Conservation (phyloP, 2,113 vertebrate genomes). For the Tonatia bakeri region DNA sequence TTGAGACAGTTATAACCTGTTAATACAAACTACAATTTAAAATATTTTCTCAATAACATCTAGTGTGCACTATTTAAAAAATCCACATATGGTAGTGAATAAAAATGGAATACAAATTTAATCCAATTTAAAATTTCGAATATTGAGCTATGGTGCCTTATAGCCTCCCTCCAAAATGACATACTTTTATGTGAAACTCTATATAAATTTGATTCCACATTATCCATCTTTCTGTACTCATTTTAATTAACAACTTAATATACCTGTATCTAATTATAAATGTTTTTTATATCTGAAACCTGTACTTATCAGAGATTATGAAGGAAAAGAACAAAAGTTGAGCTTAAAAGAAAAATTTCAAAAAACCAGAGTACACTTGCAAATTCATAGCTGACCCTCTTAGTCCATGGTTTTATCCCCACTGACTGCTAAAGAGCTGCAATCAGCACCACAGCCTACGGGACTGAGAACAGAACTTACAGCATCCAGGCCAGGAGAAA, state of each 20-base stretch:
- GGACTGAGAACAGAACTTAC: neutral
- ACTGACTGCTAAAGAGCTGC: neutral
- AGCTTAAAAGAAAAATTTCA: neutral
- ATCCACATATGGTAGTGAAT: neutral
- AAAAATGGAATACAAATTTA: constrained; percentile 13
- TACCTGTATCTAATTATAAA: neutral
- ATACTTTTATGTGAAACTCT: neutral
- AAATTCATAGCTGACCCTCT: neutral
- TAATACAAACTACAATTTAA: constrained; percentile 29
- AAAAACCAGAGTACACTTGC: neutral
- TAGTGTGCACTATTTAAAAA: neutral
- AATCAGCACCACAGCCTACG: neutral
- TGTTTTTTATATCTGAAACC: neutral
- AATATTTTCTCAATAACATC: constrained; percentile 34
- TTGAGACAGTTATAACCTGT: neutral
- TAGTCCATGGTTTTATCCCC: neutral
- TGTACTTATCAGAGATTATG: neutral
- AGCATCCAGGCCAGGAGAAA: neutral
- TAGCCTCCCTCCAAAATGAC: neutral
- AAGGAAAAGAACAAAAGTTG: neutral
- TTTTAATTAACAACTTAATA: neutral
- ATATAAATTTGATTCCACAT: neutral
- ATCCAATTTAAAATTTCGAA: constrained; percentile 17
- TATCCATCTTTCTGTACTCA: neutral
- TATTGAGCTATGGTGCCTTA: neutral